phyloP scores from a whole-genome alignment of 2,797 vertebrate species.

The Sarcoramphus papa region DNA sequence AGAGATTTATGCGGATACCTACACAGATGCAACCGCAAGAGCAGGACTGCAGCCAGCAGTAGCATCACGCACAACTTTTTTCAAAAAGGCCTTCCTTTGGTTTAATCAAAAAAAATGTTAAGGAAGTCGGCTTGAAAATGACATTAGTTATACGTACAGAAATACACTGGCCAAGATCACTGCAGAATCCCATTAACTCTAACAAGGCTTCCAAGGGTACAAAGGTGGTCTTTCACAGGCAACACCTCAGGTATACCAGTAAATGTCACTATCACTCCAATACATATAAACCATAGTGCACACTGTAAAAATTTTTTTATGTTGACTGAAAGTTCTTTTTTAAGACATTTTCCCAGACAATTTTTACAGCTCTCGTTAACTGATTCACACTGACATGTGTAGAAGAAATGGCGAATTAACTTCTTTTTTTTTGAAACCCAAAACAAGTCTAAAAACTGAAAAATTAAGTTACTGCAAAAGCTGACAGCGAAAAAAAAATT shows the following conservation, averaged over 20 bases:
- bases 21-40: not conserved
- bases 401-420: not conserved
- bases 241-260: not conserved
- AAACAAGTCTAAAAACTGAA: not conserved
- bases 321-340: not conserved
- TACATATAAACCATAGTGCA: not conserved
- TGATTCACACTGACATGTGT: not conserved
- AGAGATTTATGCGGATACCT: not conserved
- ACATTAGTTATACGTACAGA: not conserved
- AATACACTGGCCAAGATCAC: rapidly evolving
- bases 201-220: not conserved
- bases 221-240: not conserved
- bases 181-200: not conserved
- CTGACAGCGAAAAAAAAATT: not conserved
- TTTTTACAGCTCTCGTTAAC: not conserved
- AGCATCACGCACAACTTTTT: not conserved
- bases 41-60: not conserved
- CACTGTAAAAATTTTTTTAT: not conserved
- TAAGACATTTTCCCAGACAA: not conserved
- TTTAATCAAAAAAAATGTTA: not conserved
- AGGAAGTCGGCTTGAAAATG: not conserved
- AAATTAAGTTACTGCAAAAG: not conserved
- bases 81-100: not conserved
- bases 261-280: not conserved
- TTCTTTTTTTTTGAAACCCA: not conserved